Percentiles rank a stretch among this genome's conserved stretches.
Evolutionary conservation across 2,113 vertebrate species (phyloP).

Genomic region (Gavia stellata): DNA sequence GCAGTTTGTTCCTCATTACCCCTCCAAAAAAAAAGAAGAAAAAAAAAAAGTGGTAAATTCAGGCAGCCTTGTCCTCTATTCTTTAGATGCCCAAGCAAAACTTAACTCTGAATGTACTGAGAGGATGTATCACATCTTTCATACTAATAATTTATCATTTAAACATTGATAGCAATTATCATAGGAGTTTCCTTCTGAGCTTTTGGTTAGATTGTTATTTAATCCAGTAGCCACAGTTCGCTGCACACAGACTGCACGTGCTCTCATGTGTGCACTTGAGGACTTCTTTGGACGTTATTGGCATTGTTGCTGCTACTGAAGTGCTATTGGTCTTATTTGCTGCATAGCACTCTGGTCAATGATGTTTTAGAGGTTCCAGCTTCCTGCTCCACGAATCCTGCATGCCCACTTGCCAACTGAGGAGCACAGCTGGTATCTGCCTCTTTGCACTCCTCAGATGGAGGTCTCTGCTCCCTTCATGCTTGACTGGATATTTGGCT

Average conservation of each 20-base stretch:
- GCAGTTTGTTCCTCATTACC: neutral
- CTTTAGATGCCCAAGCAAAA: neutral
- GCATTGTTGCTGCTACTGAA: neutral
- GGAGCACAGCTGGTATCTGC: neutral
- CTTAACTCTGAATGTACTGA: neutral
- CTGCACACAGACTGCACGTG: neutral
- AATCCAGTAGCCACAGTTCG: neutral
- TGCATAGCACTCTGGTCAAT: neutral
- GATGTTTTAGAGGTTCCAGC: neutral
- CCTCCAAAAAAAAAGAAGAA: fast-evolving
- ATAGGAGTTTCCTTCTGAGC: neutral
- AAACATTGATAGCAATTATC: neutral
- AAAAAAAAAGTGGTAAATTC: neutral
- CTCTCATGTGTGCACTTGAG: neutral
- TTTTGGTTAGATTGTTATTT: neutral
- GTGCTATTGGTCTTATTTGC: neutral
- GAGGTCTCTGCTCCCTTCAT: neutral
- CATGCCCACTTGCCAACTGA: neutral
- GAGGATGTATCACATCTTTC: neutral
- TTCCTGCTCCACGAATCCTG: neutral
- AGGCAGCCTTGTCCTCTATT: neutral
- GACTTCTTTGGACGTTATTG: neutral
- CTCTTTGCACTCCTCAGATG: neutral
- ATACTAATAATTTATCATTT: neutral
- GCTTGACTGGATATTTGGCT: neutral